phyloP scores from a whole-genome alignment of 2,113 vertebrate genomes.

The Serinus canaria region DNA sequence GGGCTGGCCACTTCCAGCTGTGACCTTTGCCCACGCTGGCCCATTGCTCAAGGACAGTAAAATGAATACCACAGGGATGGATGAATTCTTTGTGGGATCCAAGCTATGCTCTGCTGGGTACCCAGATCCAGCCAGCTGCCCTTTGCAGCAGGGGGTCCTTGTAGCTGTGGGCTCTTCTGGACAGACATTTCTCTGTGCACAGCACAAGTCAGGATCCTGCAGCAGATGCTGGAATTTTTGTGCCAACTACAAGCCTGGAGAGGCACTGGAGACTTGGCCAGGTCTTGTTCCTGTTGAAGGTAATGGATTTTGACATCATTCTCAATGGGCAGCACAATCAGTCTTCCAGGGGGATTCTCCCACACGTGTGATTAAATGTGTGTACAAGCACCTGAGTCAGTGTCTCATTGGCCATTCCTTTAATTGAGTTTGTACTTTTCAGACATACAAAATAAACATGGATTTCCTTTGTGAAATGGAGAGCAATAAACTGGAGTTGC shows the following conservation, averaged over 20 bases:
- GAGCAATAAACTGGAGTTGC: constrained; percentile 14
- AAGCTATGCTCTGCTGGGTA: background rate
- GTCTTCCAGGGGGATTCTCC: background rate
- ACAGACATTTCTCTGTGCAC: background rate
- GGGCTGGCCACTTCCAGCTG: background rate
- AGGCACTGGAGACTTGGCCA: background rate
- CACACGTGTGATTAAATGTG: background rate
- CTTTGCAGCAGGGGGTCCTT: background rate
- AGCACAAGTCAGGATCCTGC: background rate
- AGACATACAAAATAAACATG: constrained; percentile 39
- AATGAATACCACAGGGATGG: background rate
- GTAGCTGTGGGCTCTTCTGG: background rate
- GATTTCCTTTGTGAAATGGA: constrained; percentile 44
- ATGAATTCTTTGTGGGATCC: background rate
- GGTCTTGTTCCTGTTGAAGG: background rate
- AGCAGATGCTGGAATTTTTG: background rate
- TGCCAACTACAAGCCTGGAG: background rate
- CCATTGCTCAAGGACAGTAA: background rate
- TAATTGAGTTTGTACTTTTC: constrained; percentile 38
- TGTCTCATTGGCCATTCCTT: background rate
- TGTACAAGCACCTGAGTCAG: background rate
- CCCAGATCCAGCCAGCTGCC: background rate
- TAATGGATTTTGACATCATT: background rate
- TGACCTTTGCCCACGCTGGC: background rate
- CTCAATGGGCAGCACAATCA: background rate